A percentile compares a stretch with the other conserved stretches of the same genome.
phyloP scores from a whole-genome alignment of 2,888 invertebrate genomes.

The Odontocerum albicorne region DNA sequence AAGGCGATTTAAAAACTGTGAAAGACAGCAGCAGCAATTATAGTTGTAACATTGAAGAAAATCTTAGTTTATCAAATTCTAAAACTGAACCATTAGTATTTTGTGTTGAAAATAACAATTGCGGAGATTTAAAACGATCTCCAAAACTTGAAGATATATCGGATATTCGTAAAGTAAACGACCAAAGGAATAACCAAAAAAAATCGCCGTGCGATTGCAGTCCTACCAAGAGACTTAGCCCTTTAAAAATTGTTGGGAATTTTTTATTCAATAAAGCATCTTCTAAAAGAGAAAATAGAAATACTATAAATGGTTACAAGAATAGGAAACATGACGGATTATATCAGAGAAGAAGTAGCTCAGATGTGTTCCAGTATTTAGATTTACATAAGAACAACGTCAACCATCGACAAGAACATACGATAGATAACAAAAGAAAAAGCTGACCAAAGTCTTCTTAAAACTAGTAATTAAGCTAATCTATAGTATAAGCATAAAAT shows the following conservation, averaged over 20 bases:
- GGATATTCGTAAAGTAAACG: background rate
- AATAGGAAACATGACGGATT: slow-evolving; percentile 14
- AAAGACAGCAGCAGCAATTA: background rate
- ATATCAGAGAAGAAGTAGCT: slow-evolving; percentile 16
- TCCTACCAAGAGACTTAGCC: slow-evolving; percentile 46
- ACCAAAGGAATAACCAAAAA: slow-evolving; percentile 27
- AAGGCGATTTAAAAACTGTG: background rate
- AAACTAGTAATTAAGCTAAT: too few species aligned
- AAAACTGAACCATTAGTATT: slow-evolving; percentile 14
- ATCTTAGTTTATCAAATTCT: slow-evolving; percentile 3
- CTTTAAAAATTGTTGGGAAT: slow-evolving; percentile 49
- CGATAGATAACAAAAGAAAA: background rate
- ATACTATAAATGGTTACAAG: slow-evolving; percentile 11
- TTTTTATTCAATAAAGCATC: slow-evolving; percentile 42
- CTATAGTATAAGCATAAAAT: too few species aligned
- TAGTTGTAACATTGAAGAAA: background rate
- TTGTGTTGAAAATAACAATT: slow-evolving; percentile 22
- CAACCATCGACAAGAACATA: background rate
- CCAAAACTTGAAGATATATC: slow-evolving; percentile 23
- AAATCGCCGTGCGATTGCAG: slow-evolving; percentile 37
- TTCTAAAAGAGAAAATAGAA: slow-evolving; percentile 24
- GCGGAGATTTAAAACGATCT: slow-evolving; percentile 13
- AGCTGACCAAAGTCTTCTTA: slow-evolving; percentile 9
- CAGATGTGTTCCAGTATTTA: slow-evolving; percentile 31
- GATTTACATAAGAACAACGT: slow-evolving; percentile 28